phyloP scores from a whole-genome alignment of 1,140 invertebrate species.

The Brachystomella parvula region DNA sequence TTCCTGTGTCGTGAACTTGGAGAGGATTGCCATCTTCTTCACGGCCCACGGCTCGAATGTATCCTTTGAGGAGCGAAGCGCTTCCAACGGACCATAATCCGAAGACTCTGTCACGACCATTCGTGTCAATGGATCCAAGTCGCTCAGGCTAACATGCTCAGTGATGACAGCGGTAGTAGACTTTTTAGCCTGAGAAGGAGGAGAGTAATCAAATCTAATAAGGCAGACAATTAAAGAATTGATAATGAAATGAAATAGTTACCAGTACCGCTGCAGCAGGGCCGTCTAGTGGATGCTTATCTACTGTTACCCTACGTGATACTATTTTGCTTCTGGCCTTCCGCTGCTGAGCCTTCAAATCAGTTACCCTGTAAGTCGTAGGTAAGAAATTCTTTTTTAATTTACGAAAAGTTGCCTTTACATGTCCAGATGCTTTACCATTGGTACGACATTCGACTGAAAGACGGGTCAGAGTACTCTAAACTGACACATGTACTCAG shows the following conservation, averaged over 20 bases:
- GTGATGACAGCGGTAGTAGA: slow-evolving; percentile 18
- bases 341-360: slow-evolving; percentile 13
- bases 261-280: neutral
- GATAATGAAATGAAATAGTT: neutral
- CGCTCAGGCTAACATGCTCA: slow-evolving; percentile 36
- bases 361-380: slow-evolving; percentile 4
- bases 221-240: neutral
- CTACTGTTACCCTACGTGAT: slow-evolving; percentile 4
- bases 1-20: slow-evolving; percentile 83
- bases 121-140: slow-evolving; percentile 39
- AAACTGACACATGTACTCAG: too few species aligned
- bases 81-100: neutral
- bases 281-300: slow-evolving; percentile 23
- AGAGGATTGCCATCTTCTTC: slow-evolving; percentile 64
- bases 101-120: slow-evolving; percentile 24
- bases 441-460: slow-evolving; percentile 17
- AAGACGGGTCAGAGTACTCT: too few species aligned
- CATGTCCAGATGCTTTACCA: slow-evolving; percentile 7
- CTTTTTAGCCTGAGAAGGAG: neutral
- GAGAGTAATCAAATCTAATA: neutral
- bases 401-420: neutral
- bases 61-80: slow-evolving; percentile 39
- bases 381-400: neutral
- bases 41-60: slow-evolving; percentile 65
- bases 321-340: slow-evolving; percentile 17